Conservation (phyloP, 2,797 vertebrate species). For the Alosa sapidissima region DNA sequence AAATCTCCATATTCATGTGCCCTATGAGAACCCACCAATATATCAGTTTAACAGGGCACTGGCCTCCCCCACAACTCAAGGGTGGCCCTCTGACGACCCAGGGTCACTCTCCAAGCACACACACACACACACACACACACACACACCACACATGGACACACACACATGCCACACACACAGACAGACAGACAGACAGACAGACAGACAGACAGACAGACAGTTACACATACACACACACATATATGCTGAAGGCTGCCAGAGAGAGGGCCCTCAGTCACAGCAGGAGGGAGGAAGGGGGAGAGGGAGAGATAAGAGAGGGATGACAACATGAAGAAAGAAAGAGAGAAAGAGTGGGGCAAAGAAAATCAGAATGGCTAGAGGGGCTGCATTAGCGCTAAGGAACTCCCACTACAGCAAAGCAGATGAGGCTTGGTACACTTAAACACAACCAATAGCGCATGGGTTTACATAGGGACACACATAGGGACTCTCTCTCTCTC, state of each 20-base stretch:
- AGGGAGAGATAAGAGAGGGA: background rate
- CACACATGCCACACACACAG: background rate
- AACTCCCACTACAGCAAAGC: slow-evolving; percentile 21
- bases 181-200: background rate
- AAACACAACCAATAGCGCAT: background rate
- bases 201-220: background rate
- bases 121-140: no score
- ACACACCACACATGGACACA: background rate
- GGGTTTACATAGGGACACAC: background rate
- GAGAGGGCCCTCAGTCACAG: background rate
- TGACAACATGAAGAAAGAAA: background rate
- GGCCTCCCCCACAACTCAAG: slow-evolving; percentile 32
- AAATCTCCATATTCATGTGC: background rate
- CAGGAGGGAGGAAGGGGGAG: slow-evolving; percentile 24
- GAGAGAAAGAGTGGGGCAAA: background rate
- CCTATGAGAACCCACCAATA: background rate
- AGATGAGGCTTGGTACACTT: slow-evolving; percentile 24
- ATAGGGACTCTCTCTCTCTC: background rate
- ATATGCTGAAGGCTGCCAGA: background rate
- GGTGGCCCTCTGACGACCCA: background rate
- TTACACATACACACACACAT: background rate
- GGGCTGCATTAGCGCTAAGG: slow-evolving; percentile 5
- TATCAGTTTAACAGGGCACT: slow-evolving; percentile 57
- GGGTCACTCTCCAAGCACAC: background rate
- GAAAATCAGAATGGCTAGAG: slow-evolving; percentile 11